Conservation (phyloP, 2,797 vertebrate species). For the Vireo griseus region DNA sequence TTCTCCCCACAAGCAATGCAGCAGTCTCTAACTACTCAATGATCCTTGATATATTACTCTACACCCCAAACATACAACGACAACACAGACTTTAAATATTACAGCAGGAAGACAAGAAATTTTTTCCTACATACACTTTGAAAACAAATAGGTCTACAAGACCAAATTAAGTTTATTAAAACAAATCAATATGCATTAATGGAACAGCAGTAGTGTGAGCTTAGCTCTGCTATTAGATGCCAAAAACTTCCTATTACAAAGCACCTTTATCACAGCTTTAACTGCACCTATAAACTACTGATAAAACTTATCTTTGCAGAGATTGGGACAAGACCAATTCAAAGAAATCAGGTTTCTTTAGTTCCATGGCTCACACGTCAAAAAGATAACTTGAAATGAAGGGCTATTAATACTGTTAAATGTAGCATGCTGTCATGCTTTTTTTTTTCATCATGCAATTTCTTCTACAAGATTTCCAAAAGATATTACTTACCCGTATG, state of each 20-base stretch:
- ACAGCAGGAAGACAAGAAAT: neutral
- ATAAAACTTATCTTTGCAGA: neutral
- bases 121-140: neutral
- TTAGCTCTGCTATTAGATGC: neutral
- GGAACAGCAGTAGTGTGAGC: neutral
- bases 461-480: neutral
- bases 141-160: neutral
- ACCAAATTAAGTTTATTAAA: neutral
- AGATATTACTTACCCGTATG: conserved; percentile 86
- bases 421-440: accelerated
- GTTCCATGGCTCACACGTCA: neutral
- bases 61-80: neutral
- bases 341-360: neutral
- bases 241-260: neutral
- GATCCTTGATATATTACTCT: neutral
- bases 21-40: neutral
- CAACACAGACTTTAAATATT: neutral
- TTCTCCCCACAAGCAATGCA: neutral
- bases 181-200: neutral
- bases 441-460: neutral
- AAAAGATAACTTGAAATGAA: neutral
- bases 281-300: neutral
- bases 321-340: neutral
- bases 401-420: neutral
- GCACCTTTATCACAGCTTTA: neutral